Percentiles rank a stretch among this genome's conserved stretches.
phyloP scores from a whole-genome alignment of 1,140 invertebrate genomes.

The Drosophila yakuba region DNA sequence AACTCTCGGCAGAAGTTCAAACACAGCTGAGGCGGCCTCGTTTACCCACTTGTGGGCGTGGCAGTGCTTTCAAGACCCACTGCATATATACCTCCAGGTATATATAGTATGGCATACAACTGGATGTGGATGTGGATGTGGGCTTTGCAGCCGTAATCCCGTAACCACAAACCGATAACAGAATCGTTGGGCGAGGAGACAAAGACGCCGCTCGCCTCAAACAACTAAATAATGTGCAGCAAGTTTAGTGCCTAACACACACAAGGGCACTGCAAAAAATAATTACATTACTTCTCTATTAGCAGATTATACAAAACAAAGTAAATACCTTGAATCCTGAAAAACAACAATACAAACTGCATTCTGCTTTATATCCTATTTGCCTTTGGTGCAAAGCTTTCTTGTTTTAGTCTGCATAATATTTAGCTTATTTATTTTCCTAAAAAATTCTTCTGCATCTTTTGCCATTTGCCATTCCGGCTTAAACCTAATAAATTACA shows the following conservation, averaged over 20 bases:
- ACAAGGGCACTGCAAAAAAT: not conserved
- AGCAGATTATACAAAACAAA: too few species aligned
- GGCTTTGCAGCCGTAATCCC: constrained; percentile 62
- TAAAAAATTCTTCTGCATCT: too few species aligned
- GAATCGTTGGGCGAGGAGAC: constrained; percentile 56
- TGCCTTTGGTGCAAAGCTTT: too few species aligned
- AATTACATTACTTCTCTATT: too few species aligned
- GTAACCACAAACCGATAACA: constrained; percentile 73
- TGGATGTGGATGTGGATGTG: constrained; percentile 12
- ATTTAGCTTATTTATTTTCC: too few species aligned
- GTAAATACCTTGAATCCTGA: too few species aligned
- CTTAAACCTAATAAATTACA: not conserved
- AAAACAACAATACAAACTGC: too few species aligned
- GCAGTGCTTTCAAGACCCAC: constrained; percentile 9
- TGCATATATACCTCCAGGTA: not conserved
- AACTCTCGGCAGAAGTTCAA: constrained; percentile 37
- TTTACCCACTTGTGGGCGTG: constrained; percentile 24
- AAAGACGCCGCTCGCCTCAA: constrained; percentile 53
- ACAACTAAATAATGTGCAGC: constrained; percentile 80
- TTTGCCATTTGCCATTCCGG: too few species aligned
- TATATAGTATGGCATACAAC: not conserved
- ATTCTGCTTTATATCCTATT: too few species aligned
- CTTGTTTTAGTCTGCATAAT: too few species aligned
- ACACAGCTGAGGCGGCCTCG: constrained; percentile 36
- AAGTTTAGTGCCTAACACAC: constrained; percentile 61